phyloP scores from a whole-genome alignment of 1,140 invertebrate genomes.

The Drosophila saltans region DNA sequence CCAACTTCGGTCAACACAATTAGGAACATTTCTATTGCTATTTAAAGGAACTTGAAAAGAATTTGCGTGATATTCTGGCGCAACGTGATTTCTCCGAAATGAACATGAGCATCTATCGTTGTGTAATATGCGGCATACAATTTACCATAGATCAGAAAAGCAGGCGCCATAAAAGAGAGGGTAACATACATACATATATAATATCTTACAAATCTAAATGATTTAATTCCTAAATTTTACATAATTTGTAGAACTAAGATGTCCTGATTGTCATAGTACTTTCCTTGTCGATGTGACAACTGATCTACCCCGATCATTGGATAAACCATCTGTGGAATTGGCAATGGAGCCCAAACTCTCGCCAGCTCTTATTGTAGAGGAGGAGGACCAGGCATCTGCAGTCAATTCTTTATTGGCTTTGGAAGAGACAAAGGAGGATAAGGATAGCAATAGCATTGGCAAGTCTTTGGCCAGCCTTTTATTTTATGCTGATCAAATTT shows the following conservation, averaged over 20 bases:
- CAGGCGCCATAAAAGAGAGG: slow-evolving; percentile 38
- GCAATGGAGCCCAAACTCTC: slow-evolving; percentile 47
- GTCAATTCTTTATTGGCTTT: slow-evolving; percentile 9
- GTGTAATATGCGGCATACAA: slow-evolving; percentile 86
- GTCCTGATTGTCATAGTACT: slow-evolving; percentile 86
- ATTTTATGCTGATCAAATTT: slow-evolving; percentile 25
- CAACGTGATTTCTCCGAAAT: slow-evolving; percentile 84
- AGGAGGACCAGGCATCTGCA: slow-evolving; percentile 29
- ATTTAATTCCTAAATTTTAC: background rate
- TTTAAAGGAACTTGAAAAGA: slow-evolving; percentile 84
- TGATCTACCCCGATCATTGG: slow-evolving; percentile 55
- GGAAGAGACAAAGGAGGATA: slow-evolving; percentile 53
- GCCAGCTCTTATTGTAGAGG: slow-evolving; percentile 69
- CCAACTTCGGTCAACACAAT: background rate
- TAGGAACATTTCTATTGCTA: background rate
- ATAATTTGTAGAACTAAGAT: slow-evolving; percentile 77
- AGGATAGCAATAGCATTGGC: slow-evolving; percentile 79
- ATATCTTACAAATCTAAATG: background rate
- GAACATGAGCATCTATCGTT: slow-evolving; percentile 85
- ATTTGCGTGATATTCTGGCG: slow-evolving; percentile 84
- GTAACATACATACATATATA: slow-evolving; percentile 9
- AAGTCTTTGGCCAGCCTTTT: slow-evolving; percentile 52
- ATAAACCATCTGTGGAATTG: slow-evolving; percentile 44
- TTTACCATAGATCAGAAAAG: slow-evolving; percentile 85
- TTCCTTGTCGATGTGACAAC: slow-evolving; percentile 84